Evolutionary conservation across 2,888 invertebrate species (phyloP), one percentile per base, ranked within the genome.

Genomic region (Acanthacorydalis orientalis): DNA sequence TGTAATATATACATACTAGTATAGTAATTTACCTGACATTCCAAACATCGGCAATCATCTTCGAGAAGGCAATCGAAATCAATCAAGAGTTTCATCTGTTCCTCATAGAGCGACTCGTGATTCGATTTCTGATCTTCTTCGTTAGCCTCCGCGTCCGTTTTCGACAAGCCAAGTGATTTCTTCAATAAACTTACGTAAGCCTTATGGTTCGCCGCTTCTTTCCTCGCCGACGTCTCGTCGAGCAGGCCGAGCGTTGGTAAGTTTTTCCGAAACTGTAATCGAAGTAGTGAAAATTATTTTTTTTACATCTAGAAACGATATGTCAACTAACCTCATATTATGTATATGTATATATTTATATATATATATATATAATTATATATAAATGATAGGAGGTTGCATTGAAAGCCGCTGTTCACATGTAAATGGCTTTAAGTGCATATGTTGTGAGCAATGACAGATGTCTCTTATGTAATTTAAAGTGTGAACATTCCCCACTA

Each of bases 11-110:
- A 23, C 6, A 4, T 23, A 23, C 10, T 9, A 37, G 9, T 12
- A 12, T 8, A 12, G 37, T 14, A 6, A 37, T 15, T 39, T 39
- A 46, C 46, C 46, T 46, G 46, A 46, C 46, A 46, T 14, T 46
- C 46, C 31, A 46, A 39, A 39, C 46, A 46, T 31, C 46, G 38
- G 31, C 46, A 46, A 46, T 46, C 46, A 39, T 46, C 46, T 31
- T 46, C 46, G 16, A 46, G 39, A 38, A 46, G 15, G 39, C 46
- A 46, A 39, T 46, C 35, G 23, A 46, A 15, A 10, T 39, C 46
- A n/a, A 46, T 15, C 40, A 46, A 46, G 9, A 46, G 39, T 9
- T 38, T 35, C 35, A 46, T 35, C 35, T 46, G 39, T 23, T 46
- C 39, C 31, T 46, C 39, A 31, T 46, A 46, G 12, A 35, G 31